Base-by-base conservation (phyloP, 2,113 vertebrate genomes). In the Sinocyclocheilus anshuiensis region DNA sequence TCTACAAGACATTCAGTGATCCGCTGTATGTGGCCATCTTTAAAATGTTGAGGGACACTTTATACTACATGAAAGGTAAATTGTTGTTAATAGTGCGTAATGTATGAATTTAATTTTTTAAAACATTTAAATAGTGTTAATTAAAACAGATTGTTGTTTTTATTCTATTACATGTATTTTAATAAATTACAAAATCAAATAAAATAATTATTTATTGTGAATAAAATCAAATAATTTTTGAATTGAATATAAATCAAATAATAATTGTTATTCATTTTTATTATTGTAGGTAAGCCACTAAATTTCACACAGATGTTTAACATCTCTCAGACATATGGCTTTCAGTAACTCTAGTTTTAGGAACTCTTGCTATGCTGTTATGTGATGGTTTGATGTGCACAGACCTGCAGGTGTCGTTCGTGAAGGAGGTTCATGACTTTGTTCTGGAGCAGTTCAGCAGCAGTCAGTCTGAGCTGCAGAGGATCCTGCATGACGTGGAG, bases 371-470 rank as follows among this genome's bases (percentile, higher is more conserved):
- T 8, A 7, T 33, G 5, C 6, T 16, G 65, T 18, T 22, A 39
- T 22, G 13, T 61, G 12, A 77, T 26, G 15, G 55, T 45, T 82
- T 18, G 20, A n/a, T 76, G 22, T 61, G 8, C 84, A n/a, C 90
- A 99, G 98, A 99, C 79, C 96, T 99, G 57, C 97, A 97, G 75
- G 97, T 95, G 0, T 92, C 96, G 42, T 99, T 96, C 84, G 98
- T 99, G 89, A 99, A 98, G 92, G 98, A 99, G 91, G 94, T 98
- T 3, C 97, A 99, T 9, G 98, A 99, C 93, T 99, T 99, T 90
- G 98, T 99, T 59, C 94, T 99, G 91, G 97, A 99, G 90, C 97
- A 99, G 88, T 99, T 99, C 92, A 99, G 96, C 92, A 97, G 93
- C 90, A 99, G 98, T 91, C 98, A 99, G 77, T 95, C 96, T 1